Evolutionary conservation across 1,140 invertebrate species (phyloP).

Genomic region (Muscidifurax raptorellus): DNA sequence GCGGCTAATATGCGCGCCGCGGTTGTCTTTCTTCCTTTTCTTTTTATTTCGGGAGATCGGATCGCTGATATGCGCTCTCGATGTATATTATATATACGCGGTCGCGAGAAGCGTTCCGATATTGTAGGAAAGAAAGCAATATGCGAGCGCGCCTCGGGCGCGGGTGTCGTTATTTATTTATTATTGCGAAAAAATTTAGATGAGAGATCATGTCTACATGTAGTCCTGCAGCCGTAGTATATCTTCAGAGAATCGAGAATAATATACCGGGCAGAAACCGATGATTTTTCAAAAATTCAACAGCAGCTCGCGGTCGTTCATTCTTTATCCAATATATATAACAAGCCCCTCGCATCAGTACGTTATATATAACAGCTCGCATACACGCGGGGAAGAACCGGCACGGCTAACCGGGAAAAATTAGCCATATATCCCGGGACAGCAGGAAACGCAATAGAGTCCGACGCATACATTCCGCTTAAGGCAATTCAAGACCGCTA

Average conservation of each 20-base stretch:
- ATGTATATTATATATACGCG: neutral
- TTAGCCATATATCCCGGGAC: slow-evolving; percentile 24
- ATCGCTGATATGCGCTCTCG: neutral
- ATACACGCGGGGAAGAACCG: neutral
- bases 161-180: neutral
- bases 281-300: neutral
- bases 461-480: slow-evolving; percentile 28
- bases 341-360: neutral
- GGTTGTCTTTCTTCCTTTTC: neutral
- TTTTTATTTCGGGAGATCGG: neutral
- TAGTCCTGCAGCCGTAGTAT: too few relatives aligned
- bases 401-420: slow-evolving; percentile 35
- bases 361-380: too few relatives aligned
- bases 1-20: neutral
- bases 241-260: too few relatives aligned
- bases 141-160: neutral
- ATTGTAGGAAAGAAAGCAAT: slow-evolving; percentile 11
- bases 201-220: too few relatives aligned
- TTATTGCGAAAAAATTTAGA: too few relatives aligned
- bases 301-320: neutral
- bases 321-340: neutral
- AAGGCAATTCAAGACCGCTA: slow-evolving; percentile 6
- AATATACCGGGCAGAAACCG: too few relatives aligned
- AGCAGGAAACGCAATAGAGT: neutral
- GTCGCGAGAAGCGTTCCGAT: too few relatives aligned